Conservation (phyloP, 1,140 invertebrate species). For the Ceratina calcarata region DNA sequence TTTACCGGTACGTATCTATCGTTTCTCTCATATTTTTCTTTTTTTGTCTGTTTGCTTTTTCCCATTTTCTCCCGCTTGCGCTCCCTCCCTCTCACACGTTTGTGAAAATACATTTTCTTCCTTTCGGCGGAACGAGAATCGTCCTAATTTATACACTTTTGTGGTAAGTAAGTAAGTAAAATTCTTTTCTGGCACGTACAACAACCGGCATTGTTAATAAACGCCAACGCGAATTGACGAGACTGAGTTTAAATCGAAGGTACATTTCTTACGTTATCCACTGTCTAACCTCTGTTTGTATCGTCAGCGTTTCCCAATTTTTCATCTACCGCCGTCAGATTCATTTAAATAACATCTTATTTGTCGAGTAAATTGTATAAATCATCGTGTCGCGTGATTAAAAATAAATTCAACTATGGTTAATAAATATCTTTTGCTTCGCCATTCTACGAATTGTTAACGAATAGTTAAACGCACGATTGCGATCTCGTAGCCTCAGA, state of each 20-base stretch:
- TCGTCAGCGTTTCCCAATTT: conserved; percentile 35
- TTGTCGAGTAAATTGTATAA: not conserved
- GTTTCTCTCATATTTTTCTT: not conserved
- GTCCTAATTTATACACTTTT: conserved; percentile 39
- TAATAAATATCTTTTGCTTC: conserved; percentile 18
- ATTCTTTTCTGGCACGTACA: conserved; percentile 55
- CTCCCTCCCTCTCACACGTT: conserved; percentile 14
- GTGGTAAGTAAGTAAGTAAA: conserved; percentile 27
- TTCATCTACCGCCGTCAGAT: not conserved
- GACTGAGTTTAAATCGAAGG: conserved; percentile 60
- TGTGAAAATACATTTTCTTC: conserved; percentile 50
- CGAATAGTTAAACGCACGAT: not conserved
- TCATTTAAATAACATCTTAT: not conserved
- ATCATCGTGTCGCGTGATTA: not conserved
- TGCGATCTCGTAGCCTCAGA: not conserved
- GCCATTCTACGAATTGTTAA: not conserved
- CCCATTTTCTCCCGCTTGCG: conserved; percentile 31
- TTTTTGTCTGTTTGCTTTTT: not conserved
- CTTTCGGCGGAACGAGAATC: conserved; percentile 42
- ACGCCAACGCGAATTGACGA: conserved; percentile 61
- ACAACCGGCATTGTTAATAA: conserved; percentile 37
- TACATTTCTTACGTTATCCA: conserved; percentile 38
- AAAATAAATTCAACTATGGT: not conserved
- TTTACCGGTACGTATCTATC: conserved; percentile 44
- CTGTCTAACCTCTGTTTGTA: conserved; percentile 1